Conservation (phyloP, 2,797 vertebrate genomes). For the Meriones psammophilus region DNA sequence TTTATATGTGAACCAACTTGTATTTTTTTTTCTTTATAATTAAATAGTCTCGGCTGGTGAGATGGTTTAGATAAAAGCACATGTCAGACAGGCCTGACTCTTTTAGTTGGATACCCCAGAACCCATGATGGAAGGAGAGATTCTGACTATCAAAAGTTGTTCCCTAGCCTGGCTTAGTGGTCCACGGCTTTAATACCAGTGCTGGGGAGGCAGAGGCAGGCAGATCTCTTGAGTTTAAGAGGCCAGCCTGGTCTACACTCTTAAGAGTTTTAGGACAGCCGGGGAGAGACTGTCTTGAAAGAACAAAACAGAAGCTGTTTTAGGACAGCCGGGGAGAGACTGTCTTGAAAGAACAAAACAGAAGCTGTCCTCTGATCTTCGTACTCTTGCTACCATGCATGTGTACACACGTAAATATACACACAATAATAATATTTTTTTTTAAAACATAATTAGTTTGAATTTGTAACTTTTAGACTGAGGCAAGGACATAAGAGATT, state of each 20-base stretch:
- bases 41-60: not conserved
- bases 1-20: not conserved
- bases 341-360: not conserved
- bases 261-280: not conserved
- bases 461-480: conserved; percentile 48
- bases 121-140: not conserved
- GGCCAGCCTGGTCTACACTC: not conserved
- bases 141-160: not conserved
- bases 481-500: conserved; percentile 41
- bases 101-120: not conserved
- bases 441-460: not conserved
- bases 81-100: not conserved
- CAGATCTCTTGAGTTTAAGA: not conserved
- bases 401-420: not conserved
- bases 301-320: not conserved
- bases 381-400: not conserved
- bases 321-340: not conserved
- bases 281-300: not conserved
- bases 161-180: not conserved
- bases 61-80: not conserved
- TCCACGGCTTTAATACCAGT: not conserved
- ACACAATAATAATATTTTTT: not conserved
- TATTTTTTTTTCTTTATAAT: not conserved
- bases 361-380: not conserved
- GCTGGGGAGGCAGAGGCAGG: not conserved